Evolutionary conservation across 2,113 vertebrate genomes (phyloP).

Genomic region (Anguilla japonica): DNA sequence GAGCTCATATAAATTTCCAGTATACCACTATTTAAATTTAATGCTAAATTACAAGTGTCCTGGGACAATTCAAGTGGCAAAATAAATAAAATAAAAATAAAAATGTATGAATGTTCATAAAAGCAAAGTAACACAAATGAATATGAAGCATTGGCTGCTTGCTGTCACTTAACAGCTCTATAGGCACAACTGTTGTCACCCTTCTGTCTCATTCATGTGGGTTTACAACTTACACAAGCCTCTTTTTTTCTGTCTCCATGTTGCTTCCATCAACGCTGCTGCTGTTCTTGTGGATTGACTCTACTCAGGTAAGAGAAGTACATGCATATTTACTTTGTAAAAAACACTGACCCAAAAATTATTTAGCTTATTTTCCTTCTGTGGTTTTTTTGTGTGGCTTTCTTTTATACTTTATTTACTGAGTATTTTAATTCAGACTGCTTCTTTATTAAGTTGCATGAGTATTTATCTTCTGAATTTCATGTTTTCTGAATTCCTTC

Average conservation of each 20-base stretch:
- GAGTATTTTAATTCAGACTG: too few relatives aligned
- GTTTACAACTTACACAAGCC: not conserved
- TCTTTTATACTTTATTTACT: not conserved
- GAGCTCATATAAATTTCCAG: not conserved
- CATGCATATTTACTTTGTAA: too few relatives aligned
- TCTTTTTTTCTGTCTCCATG: conserved; percentile 1
- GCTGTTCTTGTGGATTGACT: not conserved
- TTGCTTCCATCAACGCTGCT: too few relatives aligned
- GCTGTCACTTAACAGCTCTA: not conserved
- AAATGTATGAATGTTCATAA: not conserved
- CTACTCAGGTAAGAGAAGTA: conserved; percentile 6
- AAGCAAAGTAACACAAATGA: not conserved
- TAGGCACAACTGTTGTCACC: not conserved
- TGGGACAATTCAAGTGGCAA: not conserved
- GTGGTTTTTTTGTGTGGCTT: not conserved
- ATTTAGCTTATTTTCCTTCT: too few relatives aligned
- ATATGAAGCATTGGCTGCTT: not conserved
- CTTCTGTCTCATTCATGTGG: not conserved
- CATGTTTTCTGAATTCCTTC: too few relatives aligned
- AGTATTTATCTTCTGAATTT: too few relatives aligned
- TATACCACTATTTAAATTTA: not conserved
- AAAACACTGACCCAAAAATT: too few relatives aligned
- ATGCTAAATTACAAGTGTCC: not conserved
- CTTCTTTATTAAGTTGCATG: too few relatives aligned
- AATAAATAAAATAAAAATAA: not conserved